A percentile compares a stretch with the other conserved stretches of the same genome.
Conservation (phyloP, 2,797 vertebrate species). For the Chrysocyon brachyurus region DNA sequence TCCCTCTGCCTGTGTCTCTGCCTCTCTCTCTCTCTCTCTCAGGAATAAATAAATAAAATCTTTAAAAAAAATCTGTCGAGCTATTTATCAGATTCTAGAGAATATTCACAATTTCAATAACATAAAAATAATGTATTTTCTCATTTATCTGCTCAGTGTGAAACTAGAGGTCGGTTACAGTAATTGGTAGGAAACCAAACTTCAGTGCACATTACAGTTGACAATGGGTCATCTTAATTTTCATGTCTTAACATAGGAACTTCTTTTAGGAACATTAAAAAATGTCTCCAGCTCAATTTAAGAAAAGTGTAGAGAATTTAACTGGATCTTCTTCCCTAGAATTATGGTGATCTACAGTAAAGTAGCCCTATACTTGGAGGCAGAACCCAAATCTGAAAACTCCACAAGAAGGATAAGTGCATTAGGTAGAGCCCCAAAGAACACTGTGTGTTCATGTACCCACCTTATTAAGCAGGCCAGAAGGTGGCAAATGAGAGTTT, state of each 20-base stretch:
- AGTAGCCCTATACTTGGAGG: background rate
- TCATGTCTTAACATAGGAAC: slow-evolving; percentile 9
- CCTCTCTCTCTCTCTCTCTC: too few species aligned
- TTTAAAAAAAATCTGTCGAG: background rate
- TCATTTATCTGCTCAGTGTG: slow-evolving; percentile 58
- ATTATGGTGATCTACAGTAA: background rate
- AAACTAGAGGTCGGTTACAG: slow-evolving; percentile 56
- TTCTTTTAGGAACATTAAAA: slow-evolving; percentile 30
- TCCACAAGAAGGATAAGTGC: background rate
- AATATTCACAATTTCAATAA: slow-evolving; percentile 48
- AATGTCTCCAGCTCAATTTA: background rate
- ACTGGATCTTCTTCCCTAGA: background rate
- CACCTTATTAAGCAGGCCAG: background rate
- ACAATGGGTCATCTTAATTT: slow-evolving; percentile 66
- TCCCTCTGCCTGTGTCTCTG: too few species aligned
- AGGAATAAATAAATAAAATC: too few species aligned
- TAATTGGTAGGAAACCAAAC: slow-evolving; percentile 73
- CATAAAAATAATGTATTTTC: slow-evolving; percentile 67
- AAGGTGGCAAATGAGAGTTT: background rate
- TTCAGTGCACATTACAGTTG: background rate
- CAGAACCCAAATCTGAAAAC: background rate
- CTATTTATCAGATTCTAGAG: slow-evolving; percentile 34
- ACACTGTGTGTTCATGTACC: background rate
- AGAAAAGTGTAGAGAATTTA: slow-evolving; percentile 3
- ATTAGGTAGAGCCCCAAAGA: background rate